These are phyloP conservation scores for Heterocephalus glaber DNA, from an alignment of 2,113 vertebrate genomes.

Conservation along the genomic window DNA sequence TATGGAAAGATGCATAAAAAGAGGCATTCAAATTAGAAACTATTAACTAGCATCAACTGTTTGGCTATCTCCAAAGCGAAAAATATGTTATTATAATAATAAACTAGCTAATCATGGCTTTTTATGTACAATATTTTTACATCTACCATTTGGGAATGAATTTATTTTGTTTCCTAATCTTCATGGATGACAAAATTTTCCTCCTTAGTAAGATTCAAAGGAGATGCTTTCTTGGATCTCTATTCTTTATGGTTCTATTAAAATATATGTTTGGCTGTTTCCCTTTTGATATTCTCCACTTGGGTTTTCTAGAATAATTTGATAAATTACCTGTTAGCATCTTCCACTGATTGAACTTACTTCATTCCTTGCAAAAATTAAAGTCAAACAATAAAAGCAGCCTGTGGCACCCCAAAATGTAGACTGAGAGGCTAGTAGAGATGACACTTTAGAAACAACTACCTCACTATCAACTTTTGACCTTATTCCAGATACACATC, in stretches of 20 bases:
- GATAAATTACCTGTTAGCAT: not conserved
- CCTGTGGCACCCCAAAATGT: not conserved
- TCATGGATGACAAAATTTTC: not conserved
- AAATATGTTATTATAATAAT: not conserved
- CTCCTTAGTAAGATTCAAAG: not conserved
- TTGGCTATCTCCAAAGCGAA: not conserved
- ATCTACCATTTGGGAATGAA: not conserved
- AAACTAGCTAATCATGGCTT: slow-evolving; percentile 3
- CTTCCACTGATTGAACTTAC: not conserved
- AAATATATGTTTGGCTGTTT: not conserved
- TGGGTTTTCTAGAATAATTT: not conserved
- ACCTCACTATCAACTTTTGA: not conserved
- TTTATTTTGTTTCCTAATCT: not conserved
- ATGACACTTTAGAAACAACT: not conserved
- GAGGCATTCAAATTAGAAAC: slow-evolving; percentile 7
- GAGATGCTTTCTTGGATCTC: not conserved
- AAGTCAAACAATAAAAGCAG: not conserved
- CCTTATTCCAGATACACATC: not conserved
- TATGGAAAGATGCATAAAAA: not conserved
- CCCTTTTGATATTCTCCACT: not conserved
- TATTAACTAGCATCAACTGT: slow-evolving; percentile 25
- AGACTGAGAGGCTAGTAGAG: too few species aligned
- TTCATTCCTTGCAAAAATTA: not conserved
- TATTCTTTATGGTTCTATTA: not conserved
- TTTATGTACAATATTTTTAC: not conserved